Conservation (phyloP, 2,888 invertebrate species). For the Panzeria rudis region DNA sequence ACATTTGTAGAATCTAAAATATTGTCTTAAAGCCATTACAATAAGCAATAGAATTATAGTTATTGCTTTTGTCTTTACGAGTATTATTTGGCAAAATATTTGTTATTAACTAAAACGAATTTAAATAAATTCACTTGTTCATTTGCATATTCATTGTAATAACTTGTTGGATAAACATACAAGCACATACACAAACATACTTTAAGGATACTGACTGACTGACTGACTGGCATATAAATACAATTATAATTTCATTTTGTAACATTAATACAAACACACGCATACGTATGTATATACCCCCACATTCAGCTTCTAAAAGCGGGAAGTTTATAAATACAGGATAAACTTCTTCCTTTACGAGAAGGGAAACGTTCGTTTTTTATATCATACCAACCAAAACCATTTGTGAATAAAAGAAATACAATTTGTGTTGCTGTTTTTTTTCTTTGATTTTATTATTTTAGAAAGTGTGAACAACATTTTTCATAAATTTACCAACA, state of each 20-base stretch:
- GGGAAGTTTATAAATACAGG: conserved; percentile 25
- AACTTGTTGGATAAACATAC: conserved; percentile 57
- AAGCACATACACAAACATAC: not conserved
- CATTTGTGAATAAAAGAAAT: conserved; percentile 67
- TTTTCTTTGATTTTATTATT: conserved; percentile 50
- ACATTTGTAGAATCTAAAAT: conserved; percentile 7
- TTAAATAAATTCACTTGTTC: conserved; percentile 67
- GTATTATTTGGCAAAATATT: conserved; percentile 46
- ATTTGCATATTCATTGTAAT: conserved; percentile 66
- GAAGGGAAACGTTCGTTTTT: conserved; percentile 11
- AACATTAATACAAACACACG: conserved; percentile 17
- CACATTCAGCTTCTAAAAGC: not conserved
- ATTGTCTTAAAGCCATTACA: not conserved
- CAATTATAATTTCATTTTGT: conserved; percentile 60
- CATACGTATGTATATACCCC: not conserved
- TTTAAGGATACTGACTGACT: not conserved
- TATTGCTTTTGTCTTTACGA: conserved; percentile 24
- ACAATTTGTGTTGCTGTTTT: conserved; percentile 39
- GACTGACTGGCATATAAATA: conserved; percentile 33
- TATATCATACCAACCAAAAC: conserved; percentile 59
- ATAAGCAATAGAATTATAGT: not conserved
- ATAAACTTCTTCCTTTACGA: not conserved
- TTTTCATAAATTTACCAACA: conserved; percentile 81
- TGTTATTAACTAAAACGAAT: conserved; percentile 55
- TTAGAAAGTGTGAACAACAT: conserved; percentile 81